Base-by-base conservation (phyloP, 2,797 vertebrate genomes). In the Sebastes matsubarae region DNA sequence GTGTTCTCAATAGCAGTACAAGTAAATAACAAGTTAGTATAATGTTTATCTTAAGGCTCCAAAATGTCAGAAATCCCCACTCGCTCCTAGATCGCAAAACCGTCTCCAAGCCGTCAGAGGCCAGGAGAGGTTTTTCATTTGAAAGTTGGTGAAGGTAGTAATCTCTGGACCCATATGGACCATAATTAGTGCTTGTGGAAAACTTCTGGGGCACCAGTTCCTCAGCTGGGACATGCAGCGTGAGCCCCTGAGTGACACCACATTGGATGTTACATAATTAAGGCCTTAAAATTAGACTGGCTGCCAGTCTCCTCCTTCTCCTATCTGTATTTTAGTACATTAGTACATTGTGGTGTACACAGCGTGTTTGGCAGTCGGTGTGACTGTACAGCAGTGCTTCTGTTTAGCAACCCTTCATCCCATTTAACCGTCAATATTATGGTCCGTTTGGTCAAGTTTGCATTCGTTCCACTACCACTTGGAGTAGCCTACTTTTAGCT, bases 161-260 rank as follows among this genome's bases (percentile, higher is more conserved):
- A 89, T 94, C 87, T 93, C 77, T 87, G 83, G 86, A 88, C 89
- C 84, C 63, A 89, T 81, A 88, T 30, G 81, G 91, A 79, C 84
- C 87, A 89, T 92, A 91, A 92, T 92, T 90, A 84, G 84, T 79
- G 80, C 85, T 88, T 92, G 83, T 87, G 88, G 83, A 81, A 88
- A 83, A 83, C 73, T 77, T 89, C 71, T 86, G 77, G 77, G 86
- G 80, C 78, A 84, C 75, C 79, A 88, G 79, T 81, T 85, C 78
- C 76, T 83, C 80, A 64, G 81, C 74, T 83, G 80, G 79, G 83
- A 74, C 79, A 34, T 68, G 72, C 70, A 82, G 72, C 22, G n/a
- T 57, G 84, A 84, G 74, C 84, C 69, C 69, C 74, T 32, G 58
- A 79, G 52, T 86, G 82, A 88, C 87, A 90, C 87, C 84, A 88